Conservation (phyloP, 2,888 invertebrate species). For the Leptinotarsa haldemani region DNA sequence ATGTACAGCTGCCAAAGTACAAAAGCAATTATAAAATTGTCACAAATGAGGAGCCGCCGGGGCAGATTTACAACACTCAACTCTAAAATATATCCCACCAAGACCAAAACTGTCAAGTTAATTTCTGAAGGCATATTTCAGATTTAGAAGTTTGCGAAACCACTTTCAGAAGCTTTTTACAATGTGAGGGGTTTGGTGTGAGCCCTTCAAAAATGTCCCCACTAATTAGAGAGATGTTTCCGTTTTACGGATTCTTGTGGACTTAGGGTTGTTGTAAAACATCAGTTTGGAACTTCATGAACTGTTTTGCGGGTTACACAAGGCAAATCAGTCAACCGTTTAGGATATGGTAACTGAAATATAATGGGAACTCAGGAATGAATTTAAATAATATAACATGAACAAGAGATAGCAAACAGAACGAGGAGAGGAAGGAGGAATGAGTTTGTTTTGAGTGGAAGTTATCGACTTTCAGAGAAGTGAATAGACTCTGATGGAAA, state of each 20-base stretch:
- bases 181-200: conserved; percentile 11
- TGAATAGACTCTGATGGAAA: too few relatives aligned
- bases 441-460: neutral
- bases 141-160: conserved; percentile 20
- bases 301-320: conserved; percentile 21
- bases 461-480: too few relatives aligned
- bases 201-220: conserved; percentile 28
- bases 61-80: conserved; percentile 3
- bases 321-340: conserved; percentile 10
- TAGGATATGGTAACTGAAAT: neutral
- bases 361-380: neutral
- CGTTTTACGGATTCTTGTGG: conserved; percentile 19
- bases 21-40: conserved; percentile 3
- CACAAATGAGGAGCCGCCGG: neutral
- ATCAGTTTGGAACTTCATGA: conserved; percentile 23
- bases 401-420: too few relatives aligned
- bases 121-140: conserved; percentile 13
- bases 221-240: conserved; percentile 19
- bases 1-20: neutral
- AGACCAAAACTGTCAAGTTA: conserved; percentile 21
- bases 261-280: conserved; percentile 24
- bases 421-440: neutral
- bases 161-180: conserved; percentile 28
- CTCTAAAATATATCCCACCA: conserved; percentile 5
- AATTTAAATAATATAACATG: neutral